These are phyloP conservation scores for Caenorhabditis sp. DNA, from an alignment of 2,888 invertebrate species.

Conservation along the genomic window DNA sequence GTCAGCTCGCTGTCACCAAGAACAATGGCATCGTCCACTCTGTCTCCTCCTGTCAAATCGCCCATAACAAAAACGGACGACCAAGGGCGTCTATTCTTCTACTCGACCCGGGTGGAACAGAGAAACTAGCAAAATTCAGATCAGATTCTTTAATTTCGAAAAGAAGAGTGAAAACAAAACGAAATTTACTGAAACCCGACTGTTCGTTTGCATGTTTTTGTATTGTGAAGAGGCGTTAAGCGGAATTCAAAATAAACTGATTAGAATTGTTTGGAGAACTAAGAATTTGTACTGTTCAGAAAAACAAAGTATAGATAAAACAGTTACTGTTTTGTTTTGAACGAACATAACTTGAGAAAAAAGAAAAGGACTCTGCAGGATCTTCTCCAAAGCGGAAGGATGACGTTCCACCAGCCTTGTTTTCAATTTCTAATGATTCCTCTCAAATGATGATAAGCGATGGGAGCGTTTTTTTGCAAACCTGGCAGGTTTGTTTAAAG, in stretches of 20 bases:
- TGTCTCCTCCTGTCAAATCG: conserved; percentile 37
- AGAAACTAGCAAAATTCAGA: conserved; percentile 22
- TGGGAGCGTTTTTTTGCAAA: background rate
- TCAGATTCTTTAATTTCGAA: background rate
- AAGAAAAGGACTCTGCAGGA: background rate
- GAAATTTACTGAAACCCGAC: background rate
- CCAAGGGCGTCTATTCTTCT: conserved; percentile 44
- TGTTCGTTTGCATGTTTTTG: conserved; percentile 22
- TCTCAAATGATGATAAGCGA: conserved; percentile 2
- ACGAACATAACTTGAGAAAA: conserved; percentile 20
- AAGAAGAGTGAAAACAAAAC: background rate
- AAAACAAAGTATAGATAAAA: conserved; percentile 42
- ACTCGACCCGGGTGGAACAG: conserved; percentile 28
- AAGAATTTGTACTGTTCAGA: conserved; percentile 23
- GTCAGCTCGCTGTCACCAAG: conserved; percentile 48
- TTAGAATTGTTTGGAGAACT: conserved; percentile 27
- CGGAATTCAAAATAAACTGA: conserved; percentile 1
- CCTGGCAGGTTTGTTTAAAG: conserved; percentile 29
- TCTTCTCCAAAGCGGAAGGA: conserved; percentile 41
- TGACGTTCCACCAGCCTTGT: conserved; percentile 17
- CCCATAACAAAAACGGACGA: conserved; percentile 46
- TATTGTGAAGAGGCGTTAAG: background rate
- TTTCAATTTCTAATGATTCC: conserved; percentile 1
- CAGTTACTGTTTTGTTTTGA: conserved; percentile 23
- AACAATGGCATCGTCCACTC: conserved; percentile 49